These are phyloP conservation scores for Lutraria lutraria DNA, from an alignment of 2,888 invertebrate species.

Conservation along the genomic window DNA sequence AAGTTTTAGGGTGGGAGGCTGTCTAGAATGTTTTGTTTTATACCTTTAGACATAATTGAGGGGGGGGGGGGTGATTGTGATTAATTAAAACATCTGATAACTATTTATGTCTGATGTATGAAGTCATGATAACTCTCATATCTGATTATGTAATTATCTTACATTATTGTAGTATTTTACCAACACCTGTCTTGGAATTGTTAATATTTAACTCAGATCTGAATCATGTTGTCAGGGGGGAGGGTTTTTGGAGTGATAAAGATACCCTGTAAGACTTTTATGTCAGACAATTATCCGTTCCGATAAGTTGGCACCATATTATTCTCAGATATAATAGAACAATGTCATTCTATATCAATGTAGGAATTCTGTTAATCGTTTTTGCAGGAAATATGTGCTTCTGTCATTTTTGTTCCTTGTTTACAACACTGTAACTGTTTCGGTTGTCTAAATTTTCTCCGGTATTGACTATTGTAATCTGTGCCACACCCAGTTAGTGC, in stretches of 20 bases:
- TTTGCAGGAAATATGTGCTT: neutral
- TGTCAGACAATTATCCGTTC: neutral
- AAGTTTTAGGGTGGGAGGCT: neutral
- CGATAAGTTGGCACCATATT: slow-evolving; percentile 6
- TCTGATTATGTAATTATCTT: slow-evolving; percentile 8
- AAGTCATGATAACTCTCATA: neutral
- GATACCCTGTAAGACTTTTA: neutral
- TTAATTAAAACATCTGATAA: slow-evolving; percentile 1
- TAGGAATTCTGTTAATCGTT: slow-evolving; percentile 10
- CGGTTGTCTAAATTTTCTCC: neutral
- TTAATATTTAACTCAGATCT: neutral
- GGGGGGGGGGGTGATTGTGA: neutral
- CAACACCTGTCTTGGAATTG: neutral
- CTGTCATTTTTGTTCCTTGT: neutral
- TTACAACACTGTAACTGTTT: neutral
- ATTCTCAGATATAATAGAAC: neutral
- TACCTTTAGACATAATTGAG: neutral
- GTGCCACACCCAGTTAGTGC: neutral
- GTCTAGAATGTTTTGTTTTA: neutral
- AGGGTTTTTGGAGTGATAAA: neutral
- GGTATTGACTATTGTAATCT: neutral
- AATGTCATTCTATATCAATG: slow-evolving; percentile 6
- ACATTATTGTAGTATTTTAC: neutral
- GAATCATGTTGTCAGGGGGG: neutral
- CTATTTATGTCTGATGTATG: neutral